Percentiles rank a stretch among this genome's conserved stretches.
These are phyloP conservation scores for Chrysoperla carnea DNA, from an alignment of 1,140 invertebrate species.

Conservation along the genomic window DNA sequence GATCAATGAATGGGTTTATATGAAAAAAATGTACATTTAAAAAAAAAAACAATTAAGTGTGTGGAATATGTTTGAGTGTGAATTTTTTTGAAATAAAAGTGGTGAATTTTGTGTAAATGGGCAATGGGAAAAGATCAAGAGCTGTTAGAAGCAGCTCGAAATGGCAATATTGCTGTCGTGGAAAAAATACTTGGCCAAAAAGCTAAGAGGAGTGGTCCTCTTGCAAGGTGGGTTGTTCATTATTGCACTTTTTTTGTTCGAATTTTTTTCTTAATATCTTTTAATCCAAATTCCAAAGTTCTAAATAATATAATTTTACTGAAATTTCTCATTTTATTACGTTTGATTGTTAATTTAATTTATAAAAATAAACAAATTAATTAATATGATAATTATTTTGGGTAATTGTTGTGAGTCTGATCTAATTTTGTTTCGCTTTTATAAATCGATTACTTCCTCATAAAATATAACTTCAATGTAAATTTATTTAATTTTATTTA, in stretches of 20 bases:
- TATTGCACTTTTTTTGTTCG: conserved; percentile 6
- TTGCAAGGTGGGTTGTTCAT: conserved; percentile 59
- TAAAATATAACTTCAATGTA: too few species aligned
- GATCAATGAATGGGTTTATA: conserved; percentile 45
- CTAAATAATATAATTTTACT: too few species aligned
- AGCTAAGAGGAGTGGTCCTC: conserved; percentile 79
- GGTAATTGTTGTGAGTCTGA: too few species aligned
- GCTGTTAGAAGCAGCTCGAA: conserved; percentile 84
- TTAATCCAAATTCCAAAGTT: too few species aligned
- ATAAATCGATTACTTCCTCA: too few species aligned
- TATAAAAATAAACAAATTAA: too few species aligned
- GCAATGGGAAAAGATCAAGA: conserved; percentile 92
- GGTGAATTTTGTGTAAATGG: conserved; percentile 34
- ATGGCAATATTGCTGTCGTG: conserved; percentile 71
- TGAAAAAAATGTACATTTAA: too few species aligned
- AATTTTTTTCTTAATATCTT: not conserved
- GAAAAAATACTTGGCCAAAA: conserved; percentile 81
- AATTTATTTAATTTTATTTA: too few species aligned
- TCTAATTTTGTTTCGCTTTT: too few species aligned
- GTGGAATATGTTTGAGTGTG: conserved; percentile 39
- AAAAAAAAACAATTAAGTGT: conserved; percentile 23
- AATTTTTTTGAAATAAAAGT: conserved; percentile 30
- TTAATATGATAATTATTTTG: too few species aligned
- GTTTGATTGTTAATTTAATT: too few species aligned
- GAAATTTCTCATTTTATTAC: too few species aligned